A percentile compares a stretch with the other conserved stretches of the same genome.
Evolutionary conservation across 2,888 invertebrate genomes (phyloP).

Genomic region (Campaea margaritaria): DNA sequence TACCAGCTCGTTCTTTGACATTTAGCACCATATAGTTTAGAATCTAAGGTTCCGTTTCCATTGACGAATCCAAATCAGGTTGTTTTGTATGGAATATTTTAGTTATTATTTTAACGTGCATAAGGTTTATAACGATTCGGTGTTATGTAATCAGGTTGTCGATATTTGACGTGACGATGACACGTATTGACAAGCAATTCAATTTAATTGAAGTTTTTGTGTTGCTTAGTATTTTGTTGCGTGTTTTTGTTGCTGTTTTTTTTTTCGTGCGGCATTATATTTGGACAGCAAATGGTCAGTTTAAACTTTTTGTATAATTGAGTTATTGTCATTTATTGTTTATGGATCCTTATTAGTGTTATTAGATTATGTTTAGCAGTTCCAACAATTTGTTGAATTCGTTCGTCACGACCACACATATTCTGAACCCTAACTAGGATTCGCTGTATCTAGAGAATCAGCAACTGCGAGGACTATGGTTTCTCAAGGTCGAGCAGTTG

Average conservation of each 20-base stretch:
- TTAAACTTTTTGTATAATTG: not conserved
- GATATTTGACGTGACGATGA: conserved; percentile 51
- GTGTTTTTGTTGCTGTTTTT: conserved; percentile 21
- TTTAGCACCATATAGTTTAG: conserved; percentile 10
- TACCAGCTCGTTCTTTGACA: conserved; percentile 2
- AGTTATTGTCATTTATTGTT: not conserved
- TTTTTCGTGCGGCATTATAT: conserved; percentile 2
- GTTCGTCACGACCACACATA: too few species aligned
- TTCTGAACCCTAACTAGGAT: too few species aligned
- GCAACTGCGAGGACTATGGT: too few species aligned
- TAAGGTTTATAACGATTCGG: conserved; percentile 27
- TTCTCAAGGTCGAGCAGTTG: too few species aligned
- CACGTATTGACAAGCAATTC: conserved; percentile 57
- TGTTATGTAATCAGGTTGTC: conserved; percentile 45
- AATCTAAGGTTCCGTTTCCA: conserved; percentile 10
- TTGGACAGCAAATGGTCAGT: conserved; percentile 2
- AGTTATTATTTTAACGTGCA: not conserved
- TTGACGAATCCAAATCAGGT: conserved; percentile 2
- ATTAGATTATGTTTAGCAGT: too few species aligned
- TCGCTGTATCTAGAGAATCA: too few species aligned
- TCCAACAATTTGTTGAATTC: too few species aligned
- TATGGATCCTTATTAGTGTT: too few species aligned
- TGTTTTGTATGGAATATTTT: conserved; percentile 4
- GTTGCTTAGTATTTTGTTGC: conserved; percentile 24
- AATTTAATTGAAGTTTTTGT: conserved; percentile 51